Conservation (phyloP, 2,888 invertebrate genomes). For the Epistrophe grossulariae region DNA sequence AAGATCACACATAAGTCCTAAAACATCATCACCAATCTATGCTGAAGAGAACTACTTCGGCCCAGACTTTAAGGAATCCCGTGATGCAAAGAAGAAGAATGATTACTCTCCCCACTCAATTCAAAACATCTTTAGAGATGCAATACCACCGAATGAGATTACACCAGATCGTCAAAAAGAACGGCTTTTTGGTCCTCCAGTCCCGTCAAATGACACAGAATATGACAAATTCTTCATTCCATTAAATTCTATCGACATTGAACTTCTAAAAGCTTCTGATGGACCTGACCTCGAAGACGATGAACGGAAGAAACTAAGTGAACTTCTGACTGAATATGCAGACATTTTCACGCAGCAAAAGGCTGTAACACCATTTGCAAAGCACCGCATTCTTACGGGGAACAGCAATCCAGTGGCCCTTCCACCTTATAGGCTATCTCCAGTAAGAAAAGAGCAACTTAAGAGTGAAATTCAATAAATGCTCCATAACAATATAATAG, state of each 20-base stretch:
- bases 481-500: not conserved
- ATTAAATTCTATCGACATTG: not conserved
- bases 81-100: not conserved
- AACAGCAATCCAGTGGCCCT: constrained; percentile 78
- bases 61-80: not conserved
- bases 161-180: constrained; percentile 12
- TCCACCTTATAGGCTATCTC: constrained; percentile 79
- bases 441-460: constrained; percentile 52
- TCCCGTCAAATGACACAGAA: not conserved
- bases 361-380: constrained; percentile 1
- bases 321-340: not conserved
- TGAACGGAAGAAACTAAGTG: not conserved
- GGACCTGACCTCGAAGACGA: not conserved
- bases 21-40: not conserved
- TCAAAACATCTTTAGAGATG: constrained; percentile 17
- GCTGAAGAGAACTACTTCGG: not conserved
- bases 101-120: constrained; percentile 35
- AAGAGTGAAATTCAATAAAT: not conserved
- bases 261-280: constrained; percentile 11
- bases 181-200: not conserved
- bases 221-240: not conserved
- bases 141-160: not conserved
- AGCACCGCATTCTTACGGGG: constrained; percentile 78
- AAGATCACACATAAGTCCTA: not conserved
- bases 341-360: not conserved